phyloP scores from a whole-genome alignment of 1,140 invertebrate genomes.

The Lasioglossum albipes region DNA sequence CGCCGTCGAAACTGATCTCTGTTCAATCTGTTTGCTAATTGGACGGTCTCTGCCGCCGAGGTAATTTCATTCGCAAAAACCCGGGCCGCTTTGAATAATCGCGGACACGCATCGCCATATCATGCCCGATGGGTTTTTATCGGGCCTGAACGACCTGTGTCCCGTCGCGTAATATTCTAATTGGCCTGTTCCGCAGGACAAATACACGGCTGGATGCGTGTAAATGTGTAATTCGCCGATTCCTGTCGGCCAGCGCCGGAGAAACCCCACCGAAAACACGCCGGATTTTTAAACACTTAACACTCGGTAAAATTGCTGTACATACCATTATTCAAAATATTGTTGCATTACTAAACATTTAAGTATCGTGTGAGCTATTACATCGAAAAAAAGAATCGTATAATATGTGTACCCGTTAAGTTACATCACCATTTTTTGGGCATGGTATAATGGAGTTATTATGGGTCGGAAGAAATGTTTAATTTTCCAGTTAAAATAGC shows the following conservation, averaged over 20 bases:
- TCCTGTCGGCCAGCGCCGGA: background rate
- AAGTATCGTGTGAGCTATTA: too few species aligned
- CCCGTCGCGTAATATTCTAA: background rate
- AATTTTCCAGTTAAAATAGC: too few species aligned
- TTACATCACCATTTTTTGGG: too few species aligned
- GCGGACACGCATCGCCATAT: background rate
- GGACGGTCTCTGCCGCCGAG: background rate
- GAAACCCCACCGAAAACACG: background rate
- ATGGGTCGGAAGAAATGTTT: too few species aligned
- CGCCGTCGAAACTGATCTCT: background rate
- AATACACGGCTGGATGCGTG: background rate
- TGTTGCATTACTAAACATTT: too few species aligned
- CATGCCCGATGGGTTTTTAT: background rate
- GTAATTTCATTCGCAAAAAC: too few species aligned
- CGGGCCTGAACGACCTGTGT: background rate
- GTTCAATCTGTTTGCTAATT: conserved; percentile 4
- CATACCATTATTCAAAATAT: too few species aligned
- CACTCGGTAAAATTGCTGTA: too few species aligned
- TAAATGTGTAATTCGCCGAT: background rate
- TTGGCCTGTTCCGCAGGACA: background rate
- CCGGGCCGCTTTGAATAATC: background rate
- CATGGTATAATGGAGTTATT: too few species aligned
- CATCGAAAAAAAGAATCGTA: too few species aligned
- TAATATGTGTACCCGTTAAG: too few species aligned
- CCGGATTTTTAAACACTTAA: too few species aligned